Conservation (phyloP, 2,888 invertebrate species). For the Tetheella fluctuosa region DNA sequence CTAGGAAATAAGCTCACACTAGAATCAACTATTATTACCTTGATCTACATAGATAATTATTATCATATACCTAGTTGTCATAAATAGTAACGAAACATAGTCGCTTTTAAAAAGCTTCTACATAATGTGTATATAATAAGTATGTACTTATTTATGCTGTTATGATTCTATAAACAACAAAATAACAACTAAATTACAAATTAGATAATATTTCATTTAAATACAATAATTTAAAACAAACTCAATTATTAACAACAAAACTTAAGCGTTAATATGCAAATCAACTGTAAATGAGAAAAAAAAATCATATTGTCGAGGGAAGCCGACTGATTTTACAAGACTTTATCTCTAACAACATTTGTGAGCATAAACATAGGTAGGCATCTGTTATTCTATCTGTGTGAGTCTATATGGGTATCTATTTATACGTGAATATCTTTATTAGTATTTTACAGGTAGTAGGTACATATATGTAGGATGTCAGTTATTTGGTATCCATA, state of each 20-base stretch:
- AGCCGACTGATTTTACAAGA: neutral
- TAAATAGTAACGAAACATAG: neutral
- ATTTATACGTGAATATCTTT: too few relatives aligned
- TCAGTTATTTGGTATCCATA: too few relatives aligned
- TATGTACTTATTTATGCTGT: neutral
- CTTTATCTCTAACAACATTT: too few relatives aligned
- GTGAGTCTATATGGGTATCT: too few relatives aligned
- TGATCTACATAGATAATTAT: neutral
- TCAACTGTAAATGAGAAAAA: neutral
- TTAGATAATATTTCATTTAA: conserved; percentile 29
- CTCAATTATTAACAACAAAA: conserved; percentile 27
- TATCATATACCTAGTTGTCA: neutral
- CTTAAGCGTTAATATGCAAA: too few relatives aligned
- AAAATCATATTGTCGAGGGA: neutral
- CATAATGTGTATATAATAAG: too few relatives aligned
- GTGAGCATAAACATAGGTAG: too few relatives aligned
- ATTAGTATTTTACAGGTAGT: too few relatives aligned
- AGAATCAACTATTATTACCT: neutral
- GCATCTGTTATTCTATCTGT: too few relatives aligned
- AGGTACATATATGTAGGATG: too few relatives aligned
- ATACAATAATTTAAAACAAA: conserved; percentile 33
- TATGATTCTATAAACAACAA: too few relatives aligned
- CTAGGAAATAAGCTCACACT: neutral
- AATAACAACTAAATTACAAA: conserved; percentile 17
- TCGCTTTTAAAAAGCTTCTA: too few relatives aligned